Conservation (phyloP, 2,113 vertebrate species). For the Elephantulus edwardii region DNA sequence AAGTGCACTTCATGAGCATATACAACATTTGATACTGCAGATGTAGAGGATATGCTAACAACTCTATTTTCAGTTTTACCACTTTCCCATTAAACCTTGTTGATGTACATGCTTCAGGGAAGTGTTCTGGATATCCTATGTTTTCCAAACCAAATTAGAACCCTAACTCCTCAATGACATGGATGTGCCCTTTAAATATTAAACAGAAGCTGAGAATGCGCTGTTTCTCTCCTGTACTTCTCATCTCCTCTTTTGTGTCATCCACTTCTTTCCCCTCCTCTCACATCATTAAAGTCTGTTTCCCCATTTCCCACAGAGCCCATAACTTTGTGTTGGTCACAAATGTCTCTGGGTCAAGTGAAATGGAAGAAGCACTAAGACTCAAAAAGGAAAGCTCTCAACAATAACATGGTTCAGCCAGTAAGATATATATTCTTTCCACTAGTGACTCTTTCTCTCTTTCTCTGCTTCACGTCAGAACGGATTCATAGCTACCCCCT, state of each 20-base stretch:
- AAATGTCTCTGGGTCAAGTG: neutral
- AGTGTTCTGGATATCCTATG: neutral
- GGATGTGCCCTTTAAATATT: neutral
- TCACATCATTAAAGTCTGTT: neutral
- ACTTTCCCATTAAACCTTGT: neutral
- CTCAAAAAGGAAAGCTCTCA: neutral
- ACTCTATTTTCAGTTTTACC: neutral
- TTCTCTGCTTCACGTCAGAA: no score
- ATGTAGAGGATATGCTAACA: neutral
- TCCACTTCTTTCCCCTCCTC: neutral
- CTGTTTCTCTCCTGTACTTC: neutral
- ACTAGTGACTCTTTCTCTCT: no score
- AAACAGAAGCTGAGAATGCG: neutral
- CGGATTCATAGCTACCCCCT: no score
- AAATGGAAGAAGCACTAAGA: neutral
- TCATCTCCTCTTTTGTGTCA: neutral
- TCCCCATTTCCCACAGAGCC: neutral
- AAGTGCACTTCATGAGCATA: neutral
- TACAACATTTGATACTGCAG: neutral
- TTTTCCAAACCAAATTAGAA: neutral
- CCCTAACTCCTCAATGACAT: neutral
- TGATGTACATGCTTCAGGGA: neutral
- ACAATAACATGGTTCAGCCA: neutral
- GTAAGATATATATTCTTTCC: neutral
- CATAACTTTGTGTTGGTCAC: neutral